phyloP scores from a whole-genome alignment of 1,140 invertebrate species.

The Maniola jurtina region DNA sequence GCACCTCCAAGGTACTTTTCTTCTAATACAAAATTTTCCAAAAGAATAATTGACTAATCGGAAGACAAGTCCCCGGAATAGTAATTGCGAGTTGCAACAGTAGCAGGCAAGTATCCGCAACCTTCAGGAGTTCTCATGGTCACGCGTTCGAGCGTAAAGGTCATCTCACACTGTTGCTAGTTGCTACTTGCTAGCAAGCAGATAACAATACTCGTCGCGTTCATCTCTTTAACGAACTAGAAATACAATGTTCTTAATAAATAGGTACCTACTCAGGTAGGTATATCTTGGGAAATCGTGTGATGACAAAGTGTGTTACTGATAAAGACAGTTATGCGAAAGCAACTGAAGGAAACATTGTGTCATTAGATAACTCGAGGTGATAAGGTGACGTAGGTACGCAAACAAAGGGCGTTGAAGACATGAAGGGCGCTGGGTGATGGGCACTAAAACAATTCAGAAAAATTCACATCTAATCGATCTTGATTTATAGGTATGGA shows the following conservation, averaged over 20 bases:
- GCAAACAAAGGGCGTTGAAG: slow-evolving; percentile 26
- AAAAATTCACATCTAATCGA: neutral
- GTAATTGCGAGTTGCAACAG: neutral
- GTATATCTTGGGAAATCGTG: slow-evolving; percentile 10
- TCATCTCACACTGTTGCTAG: slow-evolving; percentile 52
- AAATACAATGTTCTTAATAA: no score
- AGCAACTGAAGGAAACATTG: slow-evolving; percentile 27
- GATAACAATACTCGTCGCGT: slow-evolving; percentile 43
- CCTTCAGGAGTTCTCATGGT: slow-evolving; percentile 71
- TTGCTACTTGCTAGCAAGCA: slow-evolving; percentile 31
- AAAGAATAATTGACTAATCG: neutral
- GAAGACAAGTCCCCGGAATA: slow-evolving; percentile 22
- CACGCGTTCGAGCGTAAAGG: slow-evolving; percentile 66
- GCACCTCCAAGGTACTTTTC: neutral
- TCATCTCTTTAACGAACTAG: no score
- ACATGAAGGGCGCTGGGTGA: neutral
- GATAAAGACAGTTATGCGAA: slow-evolving; percentile 26
- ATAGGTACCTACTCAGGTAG: no score
- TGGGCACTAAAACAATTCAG: slow-evolving; percentile 13
- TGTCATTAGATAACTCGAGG: slow-evolving; percentile 21
- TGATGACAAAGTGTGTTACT: slow-evolving; percentile 18
- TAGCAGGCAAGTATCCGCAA: slow-evolving; percentile 44
- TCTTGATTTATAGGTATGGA: no score
- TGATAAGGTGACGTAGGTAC: slow-evolving; percentile 29
- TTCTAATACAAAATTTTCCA: neutral